Base-by-base conservation (phyloP, 1,140 invertebrate species). In the Drosophila asahinai region DNA sequence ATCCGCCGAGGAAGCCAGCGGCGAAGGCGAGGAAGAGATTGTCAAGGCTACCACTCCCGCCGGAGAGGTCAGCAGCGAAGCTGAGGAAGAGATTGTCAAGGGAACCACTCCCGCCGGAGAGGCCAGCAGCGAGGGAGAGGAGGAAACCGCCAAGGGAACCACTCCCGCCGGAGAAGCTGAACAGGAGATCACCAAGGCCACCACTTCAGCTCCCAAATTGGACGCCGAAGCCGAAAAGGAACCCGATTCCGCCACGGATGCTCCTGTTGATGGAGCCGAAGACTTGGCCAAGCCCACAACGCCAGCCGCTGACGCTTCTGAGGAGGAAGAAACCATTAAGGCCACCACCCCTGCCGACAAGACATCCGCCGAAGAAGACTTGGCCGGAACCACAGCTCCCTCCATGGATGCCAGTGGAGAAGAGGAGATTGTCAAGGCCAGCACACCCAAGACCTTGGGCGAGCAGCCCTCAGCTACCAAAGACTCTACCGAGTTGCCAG, bases 391-490 rank as follows among this genome's bases (percentile, higher is more conserved):
- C 5, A 78, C 80, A 30, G 64, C 66, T 54, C 54, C 79, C 36
- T 30, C 45, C 7, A 27, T 52, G 5, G 48, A 64, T 43, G 27
- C 65, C 60, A 65, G 22, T 42, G 61, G 19, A 4, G 83, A 76
- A 9, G 57, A 54, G 30, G 73, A 89, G 36, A 71, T 62, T 14
- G 40, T 58, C 40, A 87, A 75, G 66, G n/a, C 47, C 36, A 79
- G 74, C 15, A 90, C 86, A 42, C 67, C 81, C 3, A 82, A 84
- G 51, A 27, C 79, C 27, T 55, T 72, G 40, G 84, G 55, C 8
- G 47, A 65, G 5, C 27, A 67, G 11, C 58, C 83, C 5, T 57
- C 51, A 49, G 25, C 2, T 27, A n/a, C 33, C 15, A 74, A 80
- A 30, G 64, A 30, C 2, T 66, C 83, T 5, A 82, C 75, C 27